Conservation (phyloP, 1,140 invertebrate species). For the Platyura marginata region DNA sequence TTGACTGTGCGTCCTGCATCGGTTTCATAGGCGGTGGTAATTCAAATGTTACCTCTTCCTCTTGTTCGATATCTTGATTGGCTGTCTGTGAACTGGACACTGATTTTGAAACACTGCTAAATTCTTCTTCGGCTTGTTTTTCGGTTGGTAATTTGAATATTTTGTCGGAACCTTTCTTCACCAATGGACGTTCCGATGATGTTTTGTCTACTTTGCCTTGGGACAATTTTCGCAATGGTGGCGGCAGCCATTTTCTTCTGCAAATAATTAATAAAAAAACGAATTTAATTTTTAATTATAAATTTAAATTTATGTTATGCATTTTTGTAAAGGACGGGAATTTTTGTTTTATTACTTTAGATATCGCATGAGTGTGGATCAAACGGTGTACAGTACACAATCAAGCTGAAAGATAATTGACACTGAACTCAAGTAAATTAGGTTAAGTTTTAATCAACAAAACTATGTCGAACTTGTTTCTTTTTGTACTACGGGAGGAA, state of each 20-base stretch:
- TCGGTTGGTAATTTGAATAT: conserved; percentile 46
- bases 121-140: conserved; percentile 13
- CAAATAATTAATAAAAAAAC: conserved; percentile 11
- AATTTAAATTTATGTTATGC: not conserved
- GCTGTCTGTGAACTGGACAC: conserved; percentile 4
- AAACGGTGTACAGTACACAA: too few species aligned
- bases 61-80: conserved; percentile 35
- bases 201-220: conserved; percentile 71
- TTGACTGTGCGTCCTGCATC: conserved; percentile 45
- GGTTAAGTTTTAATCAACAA: not conserved
- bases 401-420: not conserved
- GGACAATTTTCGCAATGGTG: conserved; percentile 72
- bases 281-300: not conserved
- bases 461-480: not conserved
- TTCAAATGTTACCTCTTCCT: conserved; percentile 64
- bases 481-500: too few species aligned
- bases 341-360: too few species aligned
- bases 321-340: too few species aligned
- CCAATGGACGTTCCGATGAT: conserved; percentile 27
- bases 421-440: not conserved
- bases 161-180: conserved; percentile 62
- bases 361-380: too few species aligned
- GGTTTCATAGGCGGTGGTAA: conserved; percentile 91
- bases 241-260: conserved; percentile 81
- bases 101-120: not conserved